These are phyloP conservation scores for Philaethria dido DNA, from an alignment of 2,888 invertebrate species.

Conservation along the genomic window DNA sequence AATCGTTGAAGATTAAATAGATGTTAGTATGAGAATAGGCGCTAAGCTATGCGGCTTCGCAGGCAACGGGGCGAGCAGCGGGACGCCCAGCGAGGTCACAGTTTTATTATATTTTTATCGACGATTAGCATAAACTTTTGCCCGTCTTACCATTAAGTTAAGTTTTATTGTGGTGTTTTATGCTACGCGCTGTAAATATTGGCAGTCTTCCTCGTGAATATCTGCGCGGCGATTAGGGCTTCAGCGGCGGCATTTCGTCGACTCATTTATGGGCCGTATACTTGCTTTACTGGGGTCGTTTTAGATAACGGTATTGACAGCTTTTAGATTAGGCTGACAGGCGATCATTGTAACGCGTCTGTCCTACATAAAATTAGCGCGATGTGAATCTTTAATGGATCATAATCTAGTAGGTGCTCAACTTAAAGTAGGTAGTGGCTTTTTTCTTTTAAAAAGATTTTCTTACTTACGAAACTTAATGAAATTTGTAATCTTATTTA, in stretches of 20 bases:
- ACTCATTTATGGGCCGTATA: constrained; percentile 75
- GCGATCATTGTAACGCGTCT: constrained; percentile 53
- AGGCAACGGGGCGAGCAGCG: constrained; percentile 47
- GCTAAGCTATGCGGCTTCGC: constrained; percentile 1
- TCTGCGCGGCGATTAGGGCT: constrained; percentile 60
- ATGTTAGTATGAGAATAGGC: constrained; percentile 18
- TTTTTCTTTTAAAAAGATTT: not conserved
- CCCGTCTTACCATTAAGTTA: constrained; percentile 62
- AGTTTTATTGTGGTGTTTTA: constrained; percentile 71
- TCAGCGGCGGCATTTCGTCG: constrained; percentile 61
- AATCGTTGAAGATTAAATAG: not conserved
- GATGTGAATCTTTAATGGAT: not conserved
- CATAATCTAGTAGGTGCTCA: constrained; percentile 1
- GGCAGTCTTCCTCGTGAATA: constrained; percentile 63
- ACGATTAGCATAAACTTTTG: constrained; percentile 68
- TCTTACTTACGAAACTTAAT: not conserved
- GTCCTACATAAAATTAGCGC: constrained; percentile 64
- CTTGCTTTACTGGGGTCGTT: constrained; percentile 69
- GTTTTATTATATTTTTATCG: constrained; percentile 68
- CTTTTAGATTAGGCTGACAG: constrained; percentile 66
- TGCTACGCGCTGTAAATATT: constrained; percentile 66
- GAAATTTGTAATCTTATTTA: no score
- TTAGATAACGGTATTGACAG: constrained; percentile 74
- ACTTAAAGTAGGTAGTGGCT: not conserved
- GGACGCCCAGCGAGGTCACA: constrained; percentile 55